Conservation (phyloP, 2,888 invertebrate species). For the Dryocosmus kuriphilus region DNA sequence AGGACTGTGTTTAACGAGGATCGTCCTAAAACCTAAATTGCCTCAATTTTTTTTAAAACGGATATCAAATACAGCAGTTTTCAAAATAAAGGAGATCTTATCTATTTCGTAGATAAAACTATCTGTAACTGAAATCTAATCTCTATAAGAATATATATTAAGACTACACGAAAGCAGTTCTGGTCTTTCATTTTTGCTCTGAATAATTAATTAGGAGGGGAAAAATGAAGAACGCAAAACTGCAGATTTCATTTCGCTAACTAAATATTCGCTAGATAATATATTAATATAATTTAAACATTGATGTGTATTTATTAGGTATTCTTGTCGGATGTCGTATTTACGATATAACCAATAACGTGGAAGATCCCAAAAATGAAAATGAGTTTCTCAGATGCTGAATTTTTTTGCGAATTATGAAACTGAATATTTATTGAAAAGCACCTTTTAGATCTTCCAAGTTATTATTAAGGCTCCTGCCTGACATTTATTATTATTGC, state of each 20-base stretch:
- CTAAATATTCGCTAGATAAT: slow-evolving; percentile 33
- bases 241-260: slow-evolving; percentile 28
- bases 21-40: neutral
- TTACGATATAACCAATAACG: neutral
- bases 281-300: slow-evolving; percentile 37
- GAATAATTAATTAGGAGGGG: neutral
- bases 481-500: slow-evolving; percentile 18
- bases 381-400: neutral
- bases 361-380: neutral
- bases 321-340: neutral
- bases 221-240: slow-evolving; percentile 11
- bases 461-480: neutral
- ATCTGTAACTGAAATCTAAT: neutral
- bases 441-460: slow-evolving; percentile 1
- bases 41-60: neutral
- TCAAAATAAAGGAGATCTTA: slow-evolving; percentile 1
- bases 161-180: slow-evolving; percentile 14
- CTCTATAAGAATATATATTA: slow-evolving; percentile 15
- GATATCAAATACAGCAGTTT: neutral
- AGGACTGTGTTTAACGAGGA: neutral
- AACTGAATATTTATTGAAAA: neutral
- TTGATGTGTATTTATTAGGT: slow-evolving; percentile 16
- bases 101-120: neutral
- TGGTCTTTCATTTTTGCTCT: neutral
- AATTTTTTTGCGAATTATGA: neutral